Conservation (phyloP, 2,888 invertebrate genomes). For the Shargacucullia verbasci region DNA sequence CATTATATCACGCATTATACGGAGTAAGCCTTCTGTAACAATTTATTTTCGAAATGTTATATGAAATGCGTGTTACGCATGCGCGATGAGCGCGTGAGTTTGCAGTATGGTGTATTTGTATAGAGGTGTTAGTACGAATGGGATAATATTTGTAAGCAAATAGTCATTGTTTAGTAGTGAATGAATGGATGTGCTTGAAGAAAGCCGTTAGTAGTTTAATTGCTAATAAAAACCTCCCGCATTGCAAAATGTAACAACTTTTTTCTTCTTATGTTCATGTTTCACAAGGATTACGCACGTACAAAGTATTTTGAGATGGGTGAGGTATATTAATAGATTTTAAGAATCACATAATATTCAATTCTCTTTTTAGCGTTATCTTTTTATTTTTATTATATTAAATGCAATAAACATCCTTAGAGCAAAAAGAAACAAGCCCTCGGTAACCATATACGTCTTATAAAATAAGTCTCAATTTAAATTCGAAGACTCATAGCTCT, state of each 20-base stretch:
- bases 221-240: neutral
- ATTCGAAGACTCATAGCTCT: slow-evolving; percentile 26
- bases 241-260: too few relatives aligned
- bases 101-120: slow-evolving; percentile 29
- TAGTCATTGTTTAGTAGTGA: slow-evolving; percentile 14
- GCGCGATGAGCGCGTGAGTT: slow-evolving; percentile 25
- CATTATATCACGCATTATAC: neutral
- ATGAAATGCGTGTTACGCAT: slow-evolving; percentile 53
- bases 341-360: too few relatives aligned
- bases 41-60: neutral
- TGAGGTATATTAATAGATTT: too few relatives aligned
- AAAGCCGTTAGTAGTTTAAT: slow-evolving; percentile 11
- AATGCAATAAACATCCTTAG: too few relatives aligned
- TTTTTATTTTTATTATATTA: too few relatives aligned
- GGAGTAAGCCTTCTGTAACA: slow-evolving; percentile 20
- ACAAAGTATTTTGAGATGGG: too few relatives aligned
- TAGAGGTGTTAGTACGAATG: slow-evolving; percentile 46
- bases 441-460: too few relatives aligned
- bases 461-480: too few relatives aligned
- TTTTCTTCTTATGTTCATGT: too few relatives aligned
- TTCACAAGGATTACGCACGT: too few relatives aligned
- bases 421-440: too few relatives aligned
- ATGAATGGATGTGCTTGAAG: slow-evolving; percentile 15
- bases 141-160: slow-evolving; percentile 31
- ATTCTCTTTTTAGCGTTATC: too few relatives aligned